Evolutionary conservation across 1,140 invertebrate genomes (phyloP), one percentile per base, ranked within the genome.

Genomic region (roundworm (Caenorhabditis elegans)): DNA sequence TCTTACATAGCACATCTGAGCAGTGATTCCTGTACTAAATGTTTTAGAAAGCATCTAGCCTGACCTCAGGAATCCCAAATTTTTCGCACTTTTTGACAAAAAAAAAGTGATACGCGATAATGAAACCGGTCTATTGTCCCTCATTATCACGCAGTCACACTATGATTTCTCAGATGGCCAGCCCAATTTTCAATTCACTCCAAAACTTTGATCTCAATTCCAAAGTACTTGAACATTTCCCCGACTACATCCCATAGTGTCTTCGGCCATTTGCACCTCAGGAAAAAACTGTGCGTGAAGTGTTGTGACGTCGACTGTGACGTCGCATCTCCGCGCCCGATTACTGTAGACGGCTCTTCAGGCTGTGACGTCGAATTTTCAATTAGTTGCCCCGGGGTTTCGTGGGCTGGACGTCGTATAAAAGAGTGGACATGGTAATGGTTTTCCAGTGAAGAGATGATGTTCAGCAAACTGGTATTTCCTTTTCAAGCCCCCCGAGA

Each of bases 351-450:
- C 60, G 60, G 60, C 60, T 70, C 60, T 70, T 70, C 34, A 39
- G 34, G 34, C 34, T 70, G 60, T 70, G 60, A 70, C 60, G 60
- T 70, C 36, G 60, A 70, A 39, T 70, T 39, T 22, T 70, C 60
- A 70, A 70, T 70, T 70, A 70, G 60, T 70, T 34, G 60, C 24
- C 13, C 39, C 4, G n/a, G n/a, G 34, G 60, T 70, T 70, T 28
- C 26, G 34, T 22, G 60, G 60, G 34, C 60, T 70, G 60, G 60
- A 70, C 60, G 60, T 43, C 60, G 60, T 70, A 70, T 70, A 70
- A 70, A 70, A 70, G 60, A 70, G 60, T 70, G 60, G 60, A 70
- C 60, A 70, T 70, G 60, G 60, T 70, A 70, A 70, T 70, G 34
- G 60, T 70, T 70, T 70, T 31, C 60, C 60, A 39, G 26, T 39